phyloP scores from a whole-genome alignment of 2,888 invertebrate genomes.

The Macropis europaea region DNA sequence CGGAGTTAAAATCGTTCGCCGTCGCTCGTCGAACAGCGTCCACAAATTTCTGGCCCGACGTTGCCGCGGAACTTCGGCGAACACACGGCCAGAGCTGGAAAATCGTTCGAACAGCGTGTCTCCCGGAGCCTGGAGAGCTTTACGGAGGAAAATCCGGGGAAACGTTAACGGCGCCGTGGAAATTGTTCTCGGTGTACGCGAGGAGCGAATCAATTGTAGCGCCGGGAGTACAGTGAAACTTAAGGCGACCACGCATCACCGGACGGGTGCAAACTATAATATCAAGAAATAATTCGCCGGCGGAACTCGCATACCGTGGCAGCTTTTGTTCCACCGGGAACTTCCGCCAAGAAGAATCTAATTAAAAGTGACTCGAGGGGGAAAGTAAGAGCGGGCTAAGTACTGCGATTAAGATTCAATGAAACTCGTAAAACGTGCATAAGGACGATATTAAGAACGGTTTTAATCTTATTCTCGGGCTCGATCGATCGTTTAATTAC shows the following conservation, averaged over 20 bases:
- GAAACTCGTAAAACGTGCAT: rapidly evolving
- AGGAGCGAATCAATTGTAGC: background rate
- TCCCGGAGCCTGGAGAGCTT: background rate
- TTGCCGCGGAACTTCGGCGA: slow-evolving; percentile 7
- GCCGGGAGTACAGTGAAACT: background rate
- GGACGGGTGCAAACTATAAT: background rate
- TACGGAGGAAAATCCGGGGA: background rate
- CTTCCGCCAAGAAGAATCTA: background rate
- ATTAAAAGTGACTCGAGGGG: no score
- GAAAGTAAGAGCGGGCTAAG: no score
- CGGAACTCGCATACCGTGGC: background rate
- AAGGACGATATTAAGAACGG: background rate
- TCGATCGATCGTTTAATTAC: background rate
- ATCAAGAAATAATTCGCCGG: background rate
- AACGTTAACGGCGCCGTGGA: background rate
- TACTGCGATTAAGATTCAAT: no score
- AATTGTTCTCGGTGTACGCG: background rate
- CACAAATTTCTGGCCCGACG: slow-evolving; percentile 14
- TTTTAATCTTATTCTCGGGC: background rate
- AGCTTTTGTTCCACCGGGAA: background rate
- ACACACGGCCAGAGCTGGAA: background rate
- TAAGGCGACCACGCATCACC: background rate
- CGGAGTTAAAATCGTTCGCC: slow-evolving; percentile 21
- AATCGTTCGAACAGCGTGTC: background rate
- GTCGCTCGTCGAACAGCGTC: slow-evolving; percentile 14